Percentiles rank a stretch among this genome's conserved stretches.
Conservation (phyloP, 2,888 invertebrate species). For the Mechanitis messenoides region DNA sequence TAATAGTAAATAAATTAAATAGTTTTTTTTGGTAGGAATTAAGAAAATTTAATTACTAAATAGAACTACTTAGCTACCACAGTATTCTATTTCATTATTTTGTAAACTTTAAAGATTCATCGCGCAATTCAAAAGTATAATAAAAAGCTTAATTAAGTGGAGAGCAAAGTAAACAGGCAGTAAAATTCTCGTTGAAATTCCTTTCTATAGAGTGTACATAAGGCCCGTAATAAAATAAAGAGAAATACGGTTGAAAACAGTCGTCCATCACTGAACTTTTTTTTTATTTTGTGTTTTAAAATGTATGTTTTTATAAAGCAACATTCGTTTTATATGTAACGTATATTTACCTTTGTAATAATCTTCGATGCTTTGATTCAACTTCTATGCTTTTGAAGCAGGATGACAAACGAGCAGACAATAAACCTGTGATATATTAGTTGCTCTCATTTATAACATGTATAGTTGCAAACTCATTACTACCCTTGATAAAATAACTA, state of each 20-base stretch:
- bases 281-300: slow-evolving; percentile 13
- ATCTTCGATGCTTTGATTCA: no score
- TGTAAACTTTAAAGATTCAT: slow-evolving; percentile 15
- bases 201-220: slow-evolving; percentile 11
- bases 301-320: slow-evolving; percentile 1
- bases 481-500: no score
- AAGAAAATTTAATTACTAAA: not conserved
- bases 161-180: slow-evolving; percentile 6
- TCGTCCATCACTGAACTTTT: slow-evolving; percentile 15
- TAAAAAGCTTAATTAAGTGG: slow-evolving; percentile 19
- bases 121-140: slow-evolving; percentile 14
- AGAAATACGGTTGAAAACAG: slow-evolving; percentile 18
- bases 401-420: no score
- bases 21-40: no score
- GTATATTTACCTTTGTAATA: no score
- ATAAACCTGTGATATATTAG: no score
- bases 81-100: not conserved
- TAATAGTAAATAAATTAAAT: no score
- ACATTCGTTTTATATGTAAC: not conserved
- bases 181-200: slow-evolving; percentile 13
- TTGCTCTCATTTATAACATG: no score
- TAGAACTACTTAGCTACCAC: not conserved
- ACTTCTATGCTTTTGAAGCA: no score
- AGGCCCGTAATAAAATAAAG: slow-evolving; percentile 23
- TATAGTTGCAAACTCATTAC: no score